Evolutionary conservation across 2,113 vertebrate genomes (phyloP).

Genomic region (Psephotus haematonotus): DNA sequence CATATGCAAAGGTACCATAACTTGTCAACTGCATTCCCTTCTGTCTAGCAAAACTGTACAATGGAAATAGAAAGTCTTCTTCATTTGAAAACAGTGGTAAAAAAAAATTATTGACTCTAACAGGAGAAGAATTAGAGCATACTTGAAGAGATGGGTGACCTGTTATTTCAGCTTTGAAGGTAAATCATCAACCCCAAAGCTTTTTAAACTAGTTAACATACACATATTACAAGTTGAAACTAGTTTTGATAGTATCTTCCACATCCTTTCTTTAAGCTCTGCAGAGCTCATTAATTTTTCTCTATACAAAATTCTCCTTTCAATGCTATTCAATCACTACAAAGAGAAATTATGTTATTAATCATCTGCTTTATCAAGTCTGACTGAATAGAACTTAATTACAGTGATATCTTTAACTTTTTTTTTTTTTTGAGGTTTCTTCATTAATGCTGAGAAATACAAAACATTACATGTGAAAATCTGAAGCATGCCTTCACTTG

Average conservation of each 20-base stretch:
- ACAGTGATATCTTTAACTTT: not conserved
- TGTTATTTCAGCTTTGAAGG: not conserved
- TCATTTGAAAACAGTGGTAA: not conserved
- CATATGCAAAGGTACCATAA: not conserved
- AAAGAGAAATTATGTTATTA: not conserved
- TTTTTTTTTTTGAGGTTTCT: not conserved
- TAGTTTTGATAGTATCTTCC: not conserved
- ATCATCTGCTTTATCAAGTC: not conserved
- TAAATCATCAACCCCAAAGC: not conserved
- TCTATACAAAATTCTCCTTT: not conserved
- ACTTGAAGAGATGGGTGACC: not conserved
- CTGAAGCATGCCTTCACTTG: not conserved
- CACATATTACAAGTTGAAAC: not conserved
- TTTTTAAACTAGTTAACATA: not conserved
- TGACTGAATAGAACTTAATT: slow-evolving; percentile 12
- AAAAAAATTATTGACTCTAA: not conserved
- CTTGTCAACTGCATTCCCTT: not conserved
- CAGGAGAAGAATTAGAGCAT: not conserved
- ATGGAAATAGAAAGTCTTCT: not conserved
- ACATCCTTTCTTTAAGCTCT: not conserved
- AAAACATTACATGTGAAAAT: not conserved
- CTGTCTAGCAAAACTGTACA: not conserved
- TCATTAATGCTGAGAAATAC: not conserved
- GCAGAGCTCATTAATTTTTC: not conserved
- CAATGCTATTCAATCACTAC: not conserved